Evolutionary conservation across 2,888 invertebrate genomes (phyloP).

Genomic region (Zaprionus bogoriensis): DNA sequence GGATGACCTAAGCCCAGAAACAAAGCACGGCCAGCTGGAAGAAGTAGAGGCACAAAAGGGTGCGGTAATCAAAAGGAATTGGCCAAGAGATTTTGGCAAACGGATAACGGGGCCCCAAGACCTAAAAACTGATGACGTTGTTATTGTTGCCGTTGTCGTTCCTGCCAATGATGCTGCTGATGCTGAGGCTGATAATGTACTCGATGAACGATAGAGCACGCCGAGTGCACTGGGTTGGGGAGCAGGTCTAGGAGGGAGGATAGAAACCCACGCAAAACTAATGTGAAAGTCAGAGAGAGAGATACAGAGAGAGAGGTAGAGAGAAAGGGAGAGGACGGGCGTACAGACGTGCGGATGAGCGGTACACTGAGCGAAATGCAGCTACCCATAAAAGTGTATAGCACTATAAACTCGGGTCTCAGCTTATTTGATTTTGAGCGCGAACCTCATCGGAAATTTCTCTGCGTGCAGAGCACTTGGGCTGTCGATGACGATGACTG

Average conservation of each 20-base stretch:
- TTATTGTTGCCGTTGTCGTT: conserved; percentile 30
- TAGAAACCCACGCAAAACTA: conserved; percentile 61
- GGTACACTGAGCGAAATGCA: not conserved
- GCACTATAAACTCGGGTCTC: no score
- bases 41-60: conserved; percentile 55
- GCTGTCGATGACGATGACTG: conserved; percentile 50
- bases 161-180: conserved; percentile 42
- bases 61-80: conserved; percentile 77
- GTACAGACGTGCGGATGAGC: not conserved
- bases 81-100: conserved; percentile 61
- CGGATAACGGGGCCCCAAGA: conserved; percentile 69
- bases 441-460: no score
- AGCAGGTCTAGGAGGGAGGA: not conserved
- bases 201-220: conserved; percentile 72
- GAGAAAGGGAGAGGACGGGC: not conserved
- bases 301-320: no score
- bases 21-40: conserved; percentile 26
- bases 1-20: conserved; percentile 69
- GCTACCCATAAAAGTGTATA: no score
- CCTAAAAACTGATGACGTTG: conserved; percentile 71
- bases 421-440: no score
- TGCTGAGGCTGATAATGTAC: conserved; percentile 53
- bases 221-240: conserved; percentile 41
- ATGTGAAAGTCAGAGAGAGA: conserved; percentile 64
- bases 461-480: not conserved